Conservation (phyloP, 2,113 vertebrate genomes). For the Kryptolebias marmoratus region DNA sequence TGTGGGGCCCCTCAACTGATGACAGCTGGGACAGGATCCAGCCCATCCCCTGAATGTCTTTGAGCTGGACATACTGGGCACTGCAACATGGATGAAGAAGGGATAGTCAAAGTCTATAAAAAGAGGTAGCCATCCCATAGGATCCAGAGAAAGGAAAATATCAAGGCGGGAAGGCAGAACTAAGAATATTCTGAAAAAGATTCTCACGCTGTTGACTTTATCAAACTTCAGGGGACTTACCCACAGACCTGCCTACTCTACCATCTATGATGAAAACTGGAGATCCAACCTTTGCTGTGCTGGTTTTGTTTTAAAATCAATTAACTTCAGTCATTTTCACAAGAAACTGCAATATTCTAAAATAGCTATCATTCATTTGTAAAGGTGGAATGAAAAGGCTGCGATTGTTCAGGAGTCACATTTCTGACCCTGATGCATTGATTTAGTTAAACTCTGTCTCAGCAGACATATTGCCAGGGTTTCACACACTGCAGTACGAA, state of each 20-base stretch:
- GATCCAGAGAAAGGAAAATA: constrained; percentile 14
- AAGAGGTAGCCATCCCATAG: background rate
- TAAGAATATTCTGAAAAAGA: constrained; percentile 47
- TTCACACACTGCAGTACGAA: background rate
- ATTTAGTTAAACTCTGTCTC: background rate
- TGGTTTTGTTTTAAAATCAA: background rate
- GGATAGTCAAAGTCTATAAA: constrained; percentile 23
- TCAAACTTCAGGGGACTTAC: constrained; percentile 32
- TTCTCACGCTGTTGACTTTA: constrained; percentile 46
- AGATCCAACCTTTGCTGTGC: constrained; percentile 1
- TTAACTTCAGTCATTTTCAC: background rate
- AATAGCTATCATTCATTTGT: background rate
- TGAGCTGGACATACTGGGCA: background rate
- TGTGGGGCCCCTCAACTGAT: no score
- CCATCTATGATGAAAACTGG: background rate
- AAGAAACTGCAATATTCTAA: background rate
- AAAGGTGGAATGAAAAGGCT: background rate
- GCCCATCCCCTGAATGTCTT: background rate
- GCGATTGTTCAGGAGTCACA: background rate
- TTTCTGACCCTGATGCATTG: background rate
- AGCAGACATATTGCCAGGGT: background rate
- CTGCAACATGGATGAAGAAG: constrained; percentile 17
- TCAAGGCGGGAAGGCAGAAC: constrained; percentile 10
- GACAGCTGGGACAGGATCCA: background rate
- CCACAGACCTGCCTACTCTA: constrained; percentile 32